Percentiles rank a stretch among this genome's conserved stretches.
Conservation (phyloP, 2,797 vertebrate genomes). For the Uromys caudimaculatus region DNA sequence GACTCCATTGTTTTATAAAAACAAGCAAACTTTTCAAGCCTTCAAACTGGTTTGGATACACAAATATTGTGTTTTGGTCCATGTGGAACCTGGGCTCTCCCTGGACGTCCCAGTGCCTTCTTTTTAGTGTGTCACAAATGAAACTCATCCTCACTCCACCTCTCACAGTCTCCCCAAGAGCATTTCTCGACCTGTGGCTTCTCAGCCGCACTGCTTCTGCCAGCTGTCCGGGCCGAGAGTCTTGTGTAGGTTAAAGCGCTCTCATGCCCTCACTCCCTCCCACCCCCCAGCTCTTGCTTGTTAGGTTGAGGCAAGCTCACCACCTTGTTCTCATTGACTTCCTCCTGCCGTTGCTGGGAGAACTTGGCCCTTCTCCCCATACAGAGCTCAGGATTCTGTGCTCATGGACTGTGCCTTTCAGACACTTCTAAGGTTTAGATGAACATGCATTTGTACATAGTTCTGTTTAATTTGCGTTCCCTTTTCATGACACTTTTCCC, state of each 20-base stretch:
- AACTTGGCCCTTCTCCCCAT: neutral
- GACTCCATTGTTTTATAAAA: neutral
- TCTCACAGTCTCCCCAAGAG: neutral
- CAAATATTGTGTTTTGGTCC: neutral
- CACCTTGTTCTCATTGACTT: neutral
- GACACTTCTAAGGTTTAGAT: neutral
- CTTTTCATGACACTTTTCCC: neutral
- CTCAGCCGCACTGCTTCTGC: neutral
- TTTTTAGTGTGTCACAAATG: neutral
- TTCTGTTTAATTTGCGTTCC: constrained; percentile 34
- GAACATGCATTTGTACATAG: neutral
- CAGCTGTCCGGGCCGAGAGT: neutral
- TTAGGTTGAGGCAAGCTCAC: neutral
- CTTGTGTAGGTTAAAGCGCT: constrained; percentile 1
- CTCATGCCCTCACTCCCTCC: neutral
- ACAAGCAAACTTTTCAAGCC: neutral
- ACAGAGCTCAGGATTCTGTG: neutral
- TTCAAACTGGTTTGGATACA: constrained; percentile 29
- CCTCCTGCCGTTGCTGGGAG: neutral
- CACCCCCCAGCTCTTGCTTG: neutral
- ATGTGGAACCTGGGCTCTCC: neutral
- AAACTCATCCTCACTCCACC: neutral
- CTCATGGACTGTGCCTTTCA: neutral
- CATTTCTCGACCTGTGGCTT: neutral
- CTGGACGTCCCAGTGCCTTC: neutral